Evolutionary conservation across 1,140 invertebrate species (phyloP), one percentile per base, ranked within the genome.

Genomic region (Drosophila elegans): DNA sequence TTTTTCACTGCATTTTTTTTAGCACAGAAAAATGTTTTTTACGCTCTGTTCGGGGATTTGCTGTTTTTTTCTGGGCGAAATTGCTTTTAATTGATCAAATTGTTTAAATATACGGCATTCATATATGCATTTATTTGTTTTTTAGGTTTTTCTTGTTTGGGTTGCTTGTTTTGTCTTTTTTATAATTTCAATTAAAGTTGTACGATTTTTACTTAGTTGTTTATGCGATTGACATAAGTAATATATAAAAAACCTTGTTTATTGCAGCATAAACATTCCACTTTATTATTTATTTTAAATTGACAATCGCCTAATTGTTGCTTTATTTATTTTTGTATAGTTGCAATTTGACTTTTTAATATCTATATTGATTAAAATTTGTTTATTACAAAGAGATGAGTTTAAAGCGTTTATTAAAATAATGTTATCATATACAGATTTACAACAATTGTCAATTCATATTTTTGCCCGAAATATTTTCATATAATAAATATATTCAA

Each of bases 1-100:
- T 51, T 74, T 74, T 63, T 61, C 34, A 68, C 39, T 41, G 29
- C 12, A 51, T 21, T 21, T 21, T 64, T 60, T 52, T 61, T 49
- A 54, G 39, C 32, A 9, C 16, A 49, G 45, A 9, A 46, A 42
- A 64, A 53, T 66, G 55, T 42, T 63, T 60, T 60, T 71, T 46
- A 16, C 49, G 63, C 49, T n/a, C 63, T 72, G 42, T 59, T 42
- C 55, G 67, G 34, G 44, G 32, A 51, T 69, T 72, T 62, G 63
- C 44, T 42, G 54, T 39, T 45, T 54, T 56, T 80, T 61, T 21
- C 62, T 53, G 52, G 3, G 11, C 27, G 29, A 81, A 85, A 82
- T 75, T 72, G 74, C 68, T 72, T 88, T 85, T 85, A 85, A 85
- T 85, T 85, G 82, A 86, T 86, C 52, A 78, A 81, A 85, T 85